phyloP scores from a whole-genome alignment of 2,888 invertebrate genomes.

The Schizaphis graminum region DNA sequence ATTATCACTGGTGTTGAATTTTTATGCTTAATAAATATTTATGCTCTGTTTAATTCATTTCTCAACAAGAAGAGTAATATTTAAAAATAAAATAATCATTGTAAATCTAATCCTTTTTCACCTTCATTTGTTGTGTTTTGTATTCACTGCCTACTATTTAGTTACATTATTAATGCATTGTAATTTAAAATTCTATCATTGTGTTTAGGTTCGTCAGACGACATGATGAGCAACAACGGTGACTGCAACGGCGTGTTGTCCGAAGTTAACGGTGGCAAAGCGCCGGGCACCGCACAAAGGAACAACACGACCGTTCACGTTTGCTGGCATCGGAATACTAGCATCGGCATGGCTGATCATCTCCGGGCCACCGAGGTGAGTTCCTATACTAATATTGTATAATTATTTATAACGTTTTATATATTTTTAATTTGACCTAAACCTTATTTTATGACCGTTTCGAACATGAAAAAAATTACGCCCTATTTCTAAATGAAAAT shows the following conservation, averaged over 20 bases:
- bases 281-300: slow-evolving; percentile 73
- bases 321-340: slow-evolving; percentile 96
- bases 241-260: slow-evolving; percentile 67
- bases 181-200: background rate
- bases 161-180: background rate
- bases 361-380: slow-evolving; percentile 79
- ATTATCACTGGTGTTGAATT: too few relatives aligned
- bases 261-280: slow-evolving; percentile 72
- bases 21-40: too few relatives aligned
- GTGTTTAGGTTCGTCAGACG: slow-evolving; percentile 79
- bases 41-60: too few relatives aligned
- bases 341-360: slow-evolving; percentile 83
- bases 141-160: background rate
- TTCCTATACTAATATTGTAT: slow-evolving; percentile 2
- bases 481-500: background rate
- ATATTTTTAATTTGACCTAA: background rate
- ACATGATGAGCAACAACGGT: slow-evolving; percentile 78
- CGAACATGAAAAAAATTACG: background rate
- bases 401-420: background rate
- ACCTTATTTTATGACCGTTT: background rate
- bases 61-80: too few relatives aligned
- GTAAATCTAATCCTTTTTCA: background rate
- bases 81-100: background rate
- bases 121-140: background rate
- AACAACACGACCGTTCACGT: slow-evolving; percentile 92